A percentile compares a stretch with the other conserved stretches of the same genome.
These are phyloP conservation scores for Anadara kagoshimensis DNA, from an alignment of 1,140 invertebrate species.

Conservation along the genomic window DNA sequence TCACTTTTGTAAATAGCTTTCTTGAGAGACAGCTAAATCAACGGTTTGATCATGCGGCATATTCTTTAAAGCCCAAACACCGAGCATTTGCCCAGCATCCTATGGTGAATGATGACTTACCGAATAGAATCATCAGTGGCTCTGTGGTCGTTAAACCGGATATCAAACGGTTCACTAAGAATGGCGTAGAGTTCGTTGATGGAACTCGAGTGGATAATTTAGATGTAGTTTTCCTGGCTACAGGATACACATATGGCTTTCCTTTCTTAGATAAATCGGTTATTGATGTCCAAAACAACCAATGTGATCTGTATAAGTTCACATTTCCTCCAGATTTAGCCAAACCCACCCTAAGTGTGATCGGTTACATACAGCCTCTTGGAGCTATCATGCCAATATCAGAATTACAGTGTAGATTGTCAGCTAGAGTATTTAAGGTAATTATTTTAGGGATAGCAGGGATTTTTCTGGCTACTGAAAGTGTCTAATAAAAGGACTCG, in stretches of 20 bases:
- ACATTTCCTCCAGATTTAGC: conserved; percentile 73
- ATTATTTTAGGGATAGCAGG: no score
- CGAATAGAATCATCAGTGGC: conserved; percentile 74
- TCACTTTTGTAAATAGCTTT: conserved; percentile 19
- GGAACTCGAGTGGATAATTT: conserved; percentile 59
- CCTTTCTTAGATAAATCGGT: conserved; percentile 63
- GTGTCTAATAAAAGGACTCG: no score
- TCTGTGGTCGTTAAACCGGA: conserved; percentile 69
- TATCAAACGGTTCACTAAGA: conserved; percentile 59
- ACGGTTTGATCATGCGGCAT: conserved; percentile 75
- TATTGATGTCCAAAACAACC: conserved; percentile 63
- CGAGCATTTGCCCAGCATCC: conserved; percentile 74
- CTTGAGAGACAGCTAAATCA: conserved; percentile 40
- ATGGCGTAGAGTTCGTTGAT: conserved; percentile 69
- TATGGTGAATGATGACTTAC: conserved; percentile 75
- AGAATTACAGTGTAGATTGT: conserved; percentile 57
- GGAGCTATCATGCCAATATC: conserved; percentile 75
- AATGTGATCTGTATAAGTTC: conserved; percentile 75
- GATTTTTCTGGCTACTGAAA: no score
- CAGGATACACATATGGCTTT: conserved; percentile 63
- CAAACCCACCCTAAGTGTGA: conserved; percentile 73
- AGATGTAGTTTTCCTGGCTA: conserved; percentile 62
- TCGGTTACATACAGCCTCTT: conserved; percentile 76
- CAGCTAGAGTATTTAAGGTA: conserved; percentile 50
- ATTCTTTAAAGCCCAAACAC: conserved; percentile 71